Percentiles rank a stretch among this genome's conserved stretches.
Evolutionary conservation across 2,113 vertebrate genomes (phyloP).

Genomic region (Carassius auratus): DNA sequence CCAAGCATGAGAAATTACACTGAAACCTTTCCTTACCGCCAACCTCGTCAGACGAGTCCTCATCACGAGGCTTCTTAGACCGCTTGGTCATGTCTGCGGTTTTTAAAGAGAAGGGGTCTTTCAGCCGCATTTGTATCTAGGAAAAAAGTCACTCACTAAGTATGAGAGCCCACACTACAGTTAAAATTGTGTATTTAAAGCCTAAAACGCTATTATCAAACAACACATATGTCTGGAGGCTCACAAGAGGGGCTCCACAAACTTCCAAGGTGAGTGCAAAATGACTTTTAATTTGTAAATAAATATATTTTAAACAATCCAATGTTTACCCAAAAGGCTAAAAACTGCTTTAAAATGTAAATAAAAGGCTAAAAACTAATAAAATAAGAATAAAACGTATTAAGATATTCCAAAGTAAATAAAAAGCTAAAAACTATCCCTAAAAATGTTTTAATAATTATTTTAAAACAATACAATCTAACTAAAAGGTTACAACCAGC

Average conservation of each 20-base stretch:
- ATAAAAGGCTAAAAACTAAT: neutral
- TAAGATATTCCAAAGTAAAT: neutral
- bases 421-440: neutral
- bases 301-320: neutral
- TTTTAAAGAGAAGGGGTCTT: constrained; percentile 86
- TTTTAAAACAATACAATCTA: neutral
- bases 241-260: neutral
- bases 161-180: neutral
- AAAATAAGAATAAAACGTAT: neutral
- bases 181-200: neutral
- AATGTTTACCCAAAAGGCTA: neutral
- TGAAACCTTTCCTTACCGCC: constrained; percentile 76
- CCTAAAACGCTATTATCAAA: neutral
- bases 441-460: neutral
- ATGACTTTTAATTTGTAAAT: neutral
- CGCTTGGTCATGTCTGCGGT: constrained; percentile 88
- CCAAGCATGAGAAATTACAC: neutral
- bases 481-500: neutral
- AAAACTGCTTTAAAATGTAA: neutral
- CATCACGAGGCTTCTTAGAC: constrained; percentile 86
- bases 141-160: constrained; percentile 50
- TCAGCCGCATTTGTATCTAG: constrained; percentile 93
- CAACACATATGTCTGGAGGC: neutral
- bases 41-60: constrained; percentile 96
- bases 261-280: neutral